These are phyloP conservation scores for Montipora sp. DNA, from an alignment of 64 coral and sea anemone species.

Conservation along the genomic window DNA sequence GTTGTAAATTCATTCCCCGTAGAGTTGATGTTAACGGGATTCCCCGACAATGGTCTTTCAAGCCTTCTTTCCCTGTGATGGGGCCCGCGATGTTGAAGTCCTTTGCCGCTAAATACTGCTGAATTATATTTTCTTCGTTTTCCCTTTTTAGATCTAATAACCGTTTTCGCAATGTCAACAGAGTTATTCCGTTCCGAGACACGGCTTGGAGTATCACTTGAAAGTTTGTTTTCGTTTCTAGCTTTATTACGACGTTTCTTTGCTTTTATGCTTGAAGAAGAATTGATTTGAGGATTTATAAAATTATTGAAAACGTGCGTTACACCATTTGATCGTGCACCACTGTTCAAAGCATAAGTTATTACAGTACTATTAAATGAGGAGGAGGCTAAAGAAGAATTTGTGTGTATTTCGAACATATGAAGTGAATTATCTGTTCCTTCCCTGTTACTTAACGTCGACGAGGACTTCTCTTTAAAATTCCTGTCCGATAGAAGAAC, in stretches of 20 bases:
- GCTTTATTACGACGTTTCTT: neutral
- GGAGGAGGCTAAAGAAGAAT: neutral
- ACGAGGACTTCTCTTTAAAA: neutral
- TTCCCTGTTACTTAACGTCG: neutral
- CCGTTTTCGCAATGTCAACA: neutral
- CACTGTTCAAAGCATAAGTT: neutral
- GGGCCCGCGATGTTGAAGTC: neutral
- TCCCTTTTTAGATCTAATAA: neutral
- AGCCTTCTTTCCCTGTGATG: neutral
- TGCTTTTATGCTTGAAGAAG: neutral
- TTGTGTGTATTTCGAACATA: neutral
- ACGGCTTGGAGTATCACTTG: neutral
- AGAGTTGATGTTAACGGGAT: neutral
- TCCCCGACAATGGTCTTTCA: neutral
- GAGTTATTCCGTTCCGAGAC: neutral
- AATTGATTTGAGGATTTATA: neutral
- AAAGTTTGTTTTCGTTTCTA: neutral
- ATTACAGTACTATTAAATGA: neutral
- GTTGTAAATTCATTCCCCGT: neutral
- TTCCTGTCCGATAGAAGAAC: neutral
- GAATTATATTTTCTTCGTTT: constrained; percentile 14
- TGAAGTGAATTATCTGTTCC: neutral
- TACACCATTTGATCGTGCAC: neutral
- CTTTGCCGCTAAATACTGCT: neutral
- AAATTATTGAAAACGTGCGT: neutral